phyloP scores from a whole-genome alignment of 2,113 vertebrate species.

The Callaeas wilsoni region DNA sequence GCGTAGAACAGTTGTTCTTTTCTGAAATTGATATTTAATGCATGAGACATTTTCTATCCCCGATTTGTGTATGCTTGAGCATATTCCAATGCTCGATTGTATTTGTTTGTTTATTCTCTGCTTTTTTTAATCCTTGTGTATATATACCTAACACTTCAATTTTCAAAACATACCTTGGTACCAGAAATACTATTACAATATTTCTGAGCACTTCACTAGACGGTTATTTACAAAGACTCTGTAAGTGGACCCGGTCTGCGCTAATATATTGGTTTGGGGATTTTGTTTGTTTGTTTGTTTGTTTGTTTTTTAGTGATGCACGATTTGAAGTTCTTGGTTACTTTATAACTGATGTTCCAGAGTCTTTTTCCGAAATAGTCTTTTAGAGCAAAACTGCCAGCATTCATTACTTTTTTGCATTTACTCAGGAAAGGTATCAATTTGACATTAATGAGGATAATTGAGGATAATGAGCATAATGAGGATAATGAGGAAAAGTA shows the following conservation, averaged over 20 bases:
- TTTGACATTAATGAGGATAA: constrained; percentile 55
- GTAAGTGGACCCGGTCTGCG: neutral
- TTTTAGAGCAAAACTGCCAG: neutral
- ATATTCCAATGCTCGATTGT: neutral
- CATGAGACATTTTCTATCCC: neutral
- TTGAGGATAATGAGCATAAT: constrained; percentile 55
- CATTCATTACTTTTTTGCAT: neutral
- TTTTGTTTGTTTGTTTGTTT: neutral
- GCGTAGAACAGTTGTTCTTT: neutral
- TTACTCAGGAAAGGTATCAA: constrained; percentile 21
- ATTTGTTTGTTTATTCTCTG: neutral
- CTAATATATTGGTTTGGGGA: neutral
- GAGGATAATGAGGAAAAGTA: constrained; percentile 33
- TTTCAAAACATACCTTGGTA: neutral
- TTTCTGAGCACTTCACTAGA: neutral
- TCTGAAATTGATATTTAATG: neutral
- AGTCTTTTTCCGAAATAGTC: neutral
- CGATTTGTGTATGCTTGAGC: neutral
- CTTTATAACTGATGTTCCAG: neutral
- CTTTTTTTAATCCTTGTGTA: neutral
- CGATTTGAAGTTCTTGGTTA: neutral
- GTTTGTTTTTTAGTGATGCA: neutral
- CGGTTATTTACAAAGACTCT: neutral
- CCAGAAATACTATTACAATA: neutral
- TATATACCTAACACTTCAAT: neutral